Conservation (phyloP, 1,140 invertebrate genomes). For the Diplogasteroides magnus region DNA sequence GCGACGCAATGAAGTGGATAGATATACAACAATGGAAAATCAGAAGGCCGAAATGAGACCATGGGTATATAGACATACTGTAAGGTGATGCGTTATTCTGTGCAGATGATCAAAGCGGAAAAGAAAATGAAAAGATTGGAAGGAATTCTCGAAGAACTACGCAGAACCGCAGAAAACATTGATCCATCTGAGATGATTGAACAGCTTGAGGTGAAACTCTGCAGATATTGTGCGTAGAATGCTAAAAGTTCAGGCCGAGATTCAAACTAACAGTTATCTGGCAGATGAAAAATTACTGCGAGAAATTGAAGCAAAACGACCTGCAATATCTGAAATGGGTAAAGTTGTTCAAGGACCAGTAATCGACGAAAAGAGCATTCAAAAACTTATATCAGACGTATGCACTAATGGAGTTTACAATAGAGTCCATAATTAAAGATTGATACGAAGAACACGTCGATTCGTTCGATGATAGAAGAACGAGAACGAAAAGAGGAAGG, state of each 20-base stretch:
- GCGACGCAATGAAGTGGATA: not conserved
- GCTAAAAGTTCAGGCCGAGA: not conserved
- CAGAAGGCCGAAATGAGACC: not conserved
- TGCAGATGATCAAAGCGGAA: not conserved
- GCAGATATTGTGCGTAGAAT: no score
- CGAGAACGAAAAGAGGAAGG: not conserved
- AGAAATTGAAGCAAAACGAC: not conserved
- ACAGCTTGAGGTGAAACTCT: not conserved
- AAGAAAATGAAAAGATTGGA: not conserved
- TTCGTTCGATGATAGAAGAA: not conserved
- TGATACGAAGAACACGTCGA: not conserved
- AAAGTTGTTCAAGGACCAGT: not conserved
- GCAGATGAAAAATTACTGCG: not conserved
- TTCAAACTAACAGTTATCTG: not conserved
- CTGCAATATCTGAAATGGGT: not conserved
- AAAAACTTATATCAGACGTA: not conserved
- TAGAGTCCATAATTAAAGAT: not conserved
- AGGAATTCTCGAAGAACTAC: not conserved
- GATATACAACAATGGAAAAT: not conserved
- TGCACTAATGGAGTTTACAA: not conserved
- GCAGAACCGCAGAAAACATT: not conserved
- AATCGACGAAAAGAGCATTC: not conserved
- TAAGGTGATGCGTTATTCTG: not conserved
- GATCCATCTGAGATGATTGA: not conserved
- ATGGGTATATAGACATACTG: not conserved